phyloP scores from a whole-genome alignment of 2,113 vertebrate species.

The Pelodiscus sinensis region DNA sequence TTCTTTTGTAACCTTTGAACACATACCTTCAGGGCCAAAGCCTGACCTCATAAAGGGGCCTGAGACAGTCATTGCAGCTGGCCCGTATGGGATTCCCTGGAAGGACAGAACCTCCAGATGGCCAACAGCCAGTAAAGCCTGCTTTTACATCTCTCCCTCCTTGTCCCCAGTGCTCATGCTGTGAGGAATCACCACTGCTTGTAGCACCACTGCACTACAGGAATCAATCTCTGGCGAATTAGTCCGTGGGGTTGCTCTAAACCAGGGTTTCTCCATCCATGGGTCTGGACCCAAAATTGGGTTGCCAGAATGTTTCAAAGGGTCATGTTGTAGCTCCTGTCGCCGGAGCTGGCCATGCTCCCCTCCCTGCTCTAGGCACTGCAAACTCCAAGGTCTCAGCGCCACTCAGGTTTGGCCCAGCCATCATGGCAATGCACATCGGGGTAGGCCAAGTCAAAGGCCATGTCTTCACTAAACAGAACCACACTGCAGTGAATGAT shows the following conservation, averaged over 20 bases:
- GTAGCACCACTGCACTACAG: neutral
- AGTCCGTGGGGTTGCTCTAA: fast-evolving
- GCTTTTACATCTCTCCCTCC: neutral
- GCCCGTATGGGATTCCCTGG: neutral
- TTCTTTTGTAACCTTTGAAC: neutral
- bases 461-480: too few species aligned
- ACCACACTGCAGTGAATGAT: too few species aligned
- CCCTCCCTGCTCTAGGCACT: neutral
- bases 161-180: neutral
- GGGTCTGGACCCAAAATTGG: neutral
- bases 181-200: fast-evolving
- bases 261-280: neutral
- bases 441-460: neutral
- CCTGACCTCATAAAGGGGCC: fast-evolving
- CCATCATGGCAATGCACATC: neutral
- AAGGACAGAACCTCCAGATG: neutral
- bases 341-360: too few species aligned
- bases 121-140: neutral
- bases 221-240: neutral
- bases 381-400: neutral
- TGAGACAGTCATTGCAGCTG: neutral
- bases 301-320: neutral
- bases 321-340: neutral
- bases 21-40: neutral
- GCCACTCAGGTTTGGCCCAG: neutral